Evolutionary conservation across 2,113 vertebrate genomes (phyloP).

Genomic region (Clarias batrachus): DNA sequence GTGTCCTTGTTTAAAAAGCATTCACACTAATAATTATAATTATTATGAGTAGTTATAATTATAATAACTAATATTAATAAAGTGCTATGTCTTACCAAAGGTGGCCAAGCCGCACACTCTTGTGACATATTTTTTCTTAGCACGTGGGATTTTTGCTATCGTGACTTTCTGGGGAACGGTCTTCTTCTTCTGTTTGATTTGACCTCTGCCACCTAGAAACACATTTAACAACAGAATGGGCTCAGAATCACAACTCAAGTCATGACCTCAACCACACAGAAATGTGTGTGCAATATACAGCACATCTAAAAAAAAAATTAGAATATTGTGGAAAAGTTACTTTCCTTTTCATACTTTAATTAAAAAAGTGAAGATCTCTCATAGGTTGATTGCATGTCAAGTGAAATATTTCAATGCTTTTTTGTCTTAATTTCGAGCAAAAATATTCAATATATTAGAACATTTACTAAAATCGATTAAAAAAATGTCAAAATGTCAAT

Average conservation of each 20-base stretch:
- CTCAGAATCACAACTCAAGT: neutral
- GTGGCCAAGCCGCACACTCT: slow-evolving; percentile 94
- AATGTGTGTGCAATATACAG: neutral
- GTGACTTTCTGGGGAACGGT: slow-evolving; percentile 95
- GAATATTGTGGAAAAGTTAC: no score
- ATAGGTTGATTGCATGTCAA: no score
- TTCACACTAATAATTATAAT: neutral
- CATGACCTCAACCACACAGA: neutral
- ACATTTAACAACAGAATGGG: neutral
- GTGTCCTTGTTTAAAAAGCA: neutral
- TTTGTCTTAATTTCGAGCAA: no score
- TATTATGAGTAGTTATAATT: neutral
- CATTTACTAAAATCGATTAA: no score
- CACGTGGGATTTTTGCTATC: slow-evolving; percentile 98
- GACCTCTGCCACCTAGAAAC: slow-evolving; percentile 87
- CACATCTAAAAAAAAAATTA: no score
- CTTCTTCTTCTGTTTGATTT: slow-evolving; percentile 99
- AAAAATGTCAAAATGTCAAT: no score
- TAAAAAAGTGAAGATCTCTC: no score
- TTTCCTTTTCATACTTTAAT: no score
- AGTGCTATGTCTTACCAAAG: slow-evolving; percentile 79
- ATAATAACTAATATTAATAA: slow-evolving; percentile 22
- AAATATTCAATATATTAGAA: no score
- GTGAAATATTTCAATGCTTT: no score
- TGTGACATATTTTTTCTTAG: slow-evolving; percentile 99